Conservation (phyloP, 2,888 invertebrate species). For the Ichneumoninae sp. region DNA sequence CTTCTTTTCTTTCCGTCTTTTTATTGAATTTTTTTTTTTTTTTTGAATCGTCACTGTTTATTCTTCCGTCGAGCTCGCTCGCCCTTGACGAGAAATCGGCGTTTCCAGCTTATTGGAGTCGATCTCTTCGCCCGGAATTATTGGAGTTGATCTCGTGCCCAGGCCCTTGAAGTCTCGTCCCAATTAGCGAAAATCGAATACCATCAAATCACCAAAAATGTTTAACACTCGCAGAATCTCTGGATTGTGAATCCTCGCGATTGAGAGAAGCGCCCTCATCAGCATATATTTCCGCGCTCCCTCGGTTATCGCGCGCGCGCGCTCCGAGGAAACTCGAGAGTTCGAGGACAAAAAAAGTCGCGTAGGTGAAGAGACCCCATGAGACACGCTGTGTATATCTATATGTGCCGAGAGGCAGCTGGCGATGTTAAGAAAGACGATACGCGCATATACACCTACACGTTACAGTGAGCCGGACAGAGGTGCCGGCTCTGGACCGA, state of each 20-base stretch:
- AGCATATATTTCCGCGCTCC: constrained; percentile 8
- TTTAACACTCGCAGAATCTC: neutral
- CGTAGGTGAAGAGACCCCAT: constrained; percentile 47
- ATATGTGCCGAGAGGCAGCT: constrained; percentile 33
- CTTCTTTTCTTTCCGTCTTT: neutral
- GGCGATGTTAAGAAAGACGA: constrained; percentile 55
- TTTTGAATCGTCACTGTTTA: neutral
- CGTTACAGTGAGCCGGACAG: constrained; percentile 44
- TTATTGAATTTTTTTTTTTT: neutral
- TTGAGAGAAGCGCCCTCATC: constrained; percentile 3
- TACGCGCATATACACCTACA: constrained; percentile 51
- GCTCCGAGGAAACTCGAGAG: constrained; percentile 52
- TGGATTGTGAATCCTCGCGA: neutral
- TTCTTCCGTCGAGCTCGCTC: too few relatives aligned
- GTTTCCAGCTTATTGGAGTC: too few relatives aligned
- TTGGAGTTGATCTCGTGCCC: neutral
- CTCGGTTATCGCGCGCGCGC: neutral
- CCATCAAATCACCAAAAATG: neutral
- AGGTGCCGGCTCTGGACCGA: constrained; percentile 41
- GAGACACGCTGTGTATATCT: neutral
- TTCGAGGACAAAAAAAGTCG: constrained; percentile 53
- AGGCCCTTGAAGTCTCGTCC: neutral
- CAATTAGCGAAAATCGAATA: neutral
- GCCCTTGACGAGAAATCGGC: too few relatives aligned
- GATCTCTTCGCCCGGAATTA: too few relatives aligned